Conservation (phyloP, 2,888 invertebrate species). For the Monoplex corrugatus region DNA sequence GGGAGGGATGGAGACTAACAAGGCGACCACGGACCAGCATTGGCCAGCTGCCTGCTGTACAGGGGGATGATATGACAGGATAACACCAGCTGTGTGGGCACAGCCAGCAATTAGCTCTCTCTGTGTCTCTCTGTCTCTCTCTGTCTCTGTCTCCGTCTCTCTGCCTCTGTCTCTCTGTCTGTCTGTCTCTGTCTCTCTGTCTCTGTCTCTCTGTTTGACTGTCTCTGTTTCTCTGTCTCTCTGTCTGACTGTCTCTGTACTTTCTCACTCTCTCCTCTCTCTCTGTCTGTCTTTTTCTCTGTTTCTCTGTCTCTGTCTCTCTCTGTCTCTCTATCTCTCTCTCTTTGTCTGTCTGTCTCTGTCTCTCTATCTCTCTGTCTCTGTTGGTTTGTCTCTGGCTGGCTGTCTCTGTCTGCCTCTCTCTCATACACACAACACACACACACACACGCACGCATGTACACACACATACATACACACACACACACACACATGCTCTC, state of each 20-base stretch:
- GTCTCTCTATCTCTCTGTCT: background rate
- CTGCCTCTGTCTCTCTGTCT: slow-evolving; percentile 17
- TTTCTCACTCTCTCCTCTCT: too few species aligned
- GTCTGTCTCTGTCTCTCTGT: background rate
- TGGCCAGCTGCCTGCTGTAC: background rate
- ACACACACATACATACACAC: background rate
- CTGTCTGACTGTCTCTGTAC: too few species aligned
- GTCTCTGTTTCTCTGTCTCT: too few species aligned
- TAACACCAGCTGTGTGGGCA: background rate
- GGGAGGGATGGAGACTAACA: background rate
- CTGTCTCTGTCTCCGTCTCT: background rate
- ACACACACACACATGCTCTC: background rate
- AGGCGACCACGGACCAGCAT: too few species aligned
- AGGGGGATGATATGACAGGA: background rate
- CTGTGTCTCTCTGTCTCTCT: background rate
- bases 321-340: background rate
- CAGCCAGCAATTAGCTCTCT: background rate
- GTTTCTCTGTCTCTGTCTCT: background rate
- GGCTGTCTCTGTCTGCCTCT: slow-evolving; percentile 5
- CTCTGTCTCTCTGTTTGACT: too few species aligned
- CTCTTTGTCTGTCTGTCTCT: slow-evolving; percentile 18
- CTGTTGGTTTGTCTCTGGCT: background rate
- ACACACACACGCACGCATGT: background rate
- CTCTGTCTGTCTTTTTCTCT: background rate
- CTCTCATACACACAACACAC: background rate